A percentile compares a stretch with the other conserved stretches of the same genome.
Evolutionary conservation across 1,140 invertebrate species (phyloP).

Genomic region (Nomia melanderi): DNA sequence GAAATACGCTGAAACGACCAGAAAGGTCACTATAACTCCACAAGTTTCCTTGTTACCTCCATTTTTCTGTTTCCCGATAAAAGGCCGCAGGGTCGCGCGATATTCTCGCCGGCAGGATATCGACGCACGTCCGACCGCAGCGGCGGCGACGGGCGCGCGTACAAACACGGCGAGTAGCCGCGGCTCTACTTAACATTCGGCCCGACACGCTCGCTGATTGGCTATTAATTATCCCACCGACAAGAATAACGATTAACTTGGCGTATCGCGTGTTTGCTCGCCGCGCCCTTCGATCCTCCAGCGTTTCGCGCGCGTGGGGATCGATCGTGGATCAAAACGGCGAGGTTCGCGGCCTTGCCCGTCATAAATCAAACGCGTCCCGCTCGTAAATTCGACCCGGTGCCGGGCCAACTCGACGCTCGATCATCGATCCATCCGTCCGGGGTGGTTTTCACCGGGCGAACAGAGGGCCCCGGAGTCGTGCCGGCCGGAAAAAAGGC

Average conservation of each 20-base stretch:
- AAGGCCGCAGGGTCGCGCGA: conserved; percentile 23
- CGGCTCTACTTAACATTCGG: conserved; percentile 69
- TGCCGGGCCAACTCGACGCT: conserved; percentile 57
- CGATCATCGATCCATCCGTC: conserved; percentile 64
- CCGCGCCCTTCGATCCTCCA: conserved; percentile 49
- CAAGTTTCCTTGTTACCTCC: too few relatives aligned
- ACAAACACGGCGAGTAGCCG: conserved; percentile 21
- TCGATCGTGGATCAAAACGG: conserved; percentile 66
- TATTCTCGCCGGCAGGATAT: conserved; percentile 41
- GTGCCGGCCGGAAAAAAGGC: not conserved
- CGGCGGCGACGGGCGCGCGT: conserved; percentile 15
- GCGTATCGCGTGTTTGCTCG: conserved; percentile 62
- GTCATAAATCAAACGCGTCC: conserved; percentile 66
- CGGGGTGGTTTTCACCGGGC: conserved; percentile 27
- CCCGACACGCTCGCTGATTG: conserved; percentile 66
- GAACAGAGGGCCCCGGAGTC: conserved; percentile 29
- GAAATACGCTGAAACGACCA: too few relatives aligned
- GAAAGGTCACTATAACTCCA: too few relatives aligned
- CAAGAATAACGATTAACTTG: conserved; percentile 72
- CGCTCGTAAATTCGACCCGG: conserved; percentile 65
- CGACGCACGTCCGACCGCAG: conserved; percentile 46
- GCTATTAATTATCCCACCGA: conserved; percentile 71
- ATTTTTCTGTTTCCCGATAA: too few relatives aligned
- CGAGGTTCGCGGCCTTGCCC: conserved; percentile 9
- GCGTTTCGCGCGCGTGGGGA: conserved; percentile 34